phyloP scores from a whole-genome alignment of 2,797 vertebrate genomes.

The Danio choprae region DNA sequence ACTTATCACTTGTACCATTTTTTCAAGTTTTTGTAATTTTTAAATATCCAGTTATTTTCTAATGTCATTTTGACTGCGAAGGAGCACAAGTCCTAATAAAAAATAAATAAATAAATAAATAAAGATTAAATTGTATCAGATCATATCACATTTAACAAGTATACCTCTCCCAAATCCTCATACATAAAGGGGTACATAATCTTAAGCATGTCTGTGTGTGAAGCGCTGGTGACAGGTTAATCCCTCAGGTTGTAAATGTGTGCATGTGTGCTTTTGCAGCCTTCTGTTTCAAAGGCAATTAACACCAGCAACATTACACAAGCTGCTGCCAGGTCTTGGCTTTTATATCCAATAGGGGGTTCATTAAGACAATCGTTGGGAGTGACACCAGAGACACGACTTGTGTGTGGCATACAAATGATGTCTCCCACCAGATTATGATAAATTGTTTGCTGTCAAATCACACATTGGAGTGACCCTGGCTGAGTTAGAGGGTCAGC shows the following conservation, averaged over 20 bases:
- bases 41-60: no score
- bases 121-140: no score
- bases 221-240: background rate
- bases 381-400: background rate
- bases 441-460: background rate
- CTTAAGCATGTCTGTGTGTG: no score
- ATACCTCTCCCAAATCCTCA: background rate
- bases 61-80: no score
- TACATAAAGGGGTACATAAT: background rate
- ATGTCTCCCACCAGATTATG: background rate
- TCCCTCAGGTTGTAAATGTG: background rate
- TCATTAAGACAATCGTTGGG: background rate
- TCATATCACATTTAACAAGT: no score
- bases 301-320: background rate
- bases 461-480: background rate
- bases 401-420: background rate
- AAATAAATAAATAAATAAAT: no score
- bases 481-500: slow-evolving; percentile 2
- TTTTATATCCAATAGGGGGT: slow-evolving; percentile 6
- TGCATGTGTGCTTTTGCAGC: background rate
- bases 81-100: no score
- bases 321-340: background rate
- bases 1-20: no score
- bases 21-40: no score
- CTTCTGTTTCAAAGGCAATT: background rate